Evolutionary conservation across 2,113 vertebrate genomes (phyloP).

Genomic region (Myotis lucifugus): DNA sequence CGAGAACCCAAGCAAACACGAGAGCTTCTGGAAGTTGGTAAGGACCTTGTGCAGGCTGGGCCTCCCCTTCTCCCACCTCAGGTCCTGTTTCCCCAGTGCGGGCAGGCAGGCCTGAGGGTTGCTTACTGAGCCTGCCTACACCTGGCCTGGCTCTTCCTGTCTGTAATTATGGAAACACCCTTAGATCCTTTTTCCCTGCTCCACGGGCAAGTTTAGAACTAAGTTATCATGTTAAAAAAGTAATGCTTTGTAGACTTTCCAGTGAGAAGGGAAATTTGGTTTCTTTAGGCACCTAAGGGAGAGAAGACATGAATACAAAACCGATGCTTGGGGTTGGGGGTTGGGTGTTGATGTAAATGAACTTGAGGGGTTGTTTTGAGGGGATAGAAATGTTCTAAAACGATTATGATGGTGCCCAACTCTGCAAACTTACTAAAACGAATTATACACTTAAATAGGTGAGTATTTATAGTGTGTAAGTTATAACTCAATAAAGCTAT

Average conservation of each 20-base stretch:
- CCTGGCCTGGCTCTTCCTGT: neutral
- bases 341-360: neutral
- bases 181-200: neutral
- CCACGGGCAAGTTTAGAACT: neutral
- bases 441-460: neutral
- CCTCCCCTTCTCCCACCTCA: neutral
- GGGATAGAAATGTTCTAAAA: neutral
- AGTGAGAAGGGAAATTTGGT: neutral
- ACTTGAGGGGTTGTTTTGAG: neutral
- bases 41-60: constrained; percentile 13
- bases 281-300: neutral
- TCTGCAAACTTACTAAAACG: neutral
- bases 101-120: accelerated
- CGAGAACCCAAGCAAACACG: constrained; percentile 91
- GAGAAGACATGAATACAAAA: neutral
- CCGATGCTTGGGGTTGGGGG: too few species aligned
- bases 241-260: neutral
- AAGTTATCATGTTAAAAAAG: neutral
- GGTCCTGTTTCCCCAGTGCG: neutral
- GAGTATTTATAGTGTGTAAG: neutral
- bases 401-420: neutral
- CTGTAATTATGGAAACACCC: neutral
- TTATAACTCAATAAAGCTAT: neutral
- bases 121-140: accelerated
- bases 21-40: constrained; percentile 94